Conservation (phyloP, 2,888 invertebrate species). For the Nipponacmea schrenckii region DNA sequence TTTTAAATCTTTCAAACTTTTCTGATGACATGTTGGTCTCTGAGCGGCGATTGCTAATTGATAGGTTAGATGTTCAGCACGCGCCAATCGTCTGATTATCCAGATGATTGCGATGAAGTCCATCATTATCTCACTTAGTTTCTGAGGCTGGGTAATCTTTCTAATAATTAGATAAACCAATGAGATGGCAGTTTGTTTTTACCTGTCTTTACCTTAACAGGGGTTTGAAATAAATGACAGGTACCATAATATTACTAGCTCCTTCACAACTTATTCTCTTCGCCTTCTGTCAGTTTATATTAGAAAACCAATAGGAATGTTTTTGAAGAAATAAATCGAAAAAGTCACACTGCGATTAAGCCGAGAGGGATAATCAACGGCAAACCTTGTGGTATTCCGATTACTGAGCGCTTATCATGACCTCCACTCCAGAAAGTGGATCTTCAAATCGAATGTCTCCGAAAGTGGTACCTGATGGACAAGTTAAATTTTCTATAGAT, state of each 20-base stretch:
- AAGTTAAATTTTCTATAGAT: slow-evolving; percentile 48
- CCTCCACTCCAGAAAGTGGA: background rate
- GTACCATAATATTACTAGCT: too few species aligned
- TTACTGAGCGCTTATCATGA: background rate
- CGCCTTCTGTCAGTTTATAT: too few species aligned
- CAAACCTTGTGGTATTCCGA: too few species aligned
- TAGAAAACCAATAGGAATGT: too few species aligned
- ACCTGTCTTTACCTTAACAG: background rate
- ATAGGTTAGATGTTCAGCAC: background rate
- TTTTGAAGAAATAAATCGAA: too few species aligned
- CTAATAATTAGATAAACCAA: background rate
- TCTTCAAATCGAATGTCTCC: background rate
- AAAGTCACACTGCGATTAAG: too few species aligned
- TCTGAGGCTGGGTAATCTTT: background rate
- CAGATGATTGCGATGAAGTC: background rate
- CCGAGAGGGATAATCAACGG: too few species aligned
- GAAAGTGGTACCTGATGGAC: background rate
- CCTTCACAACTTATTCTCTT: too few species aligned
- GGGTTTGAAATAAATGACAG: too few species aligned
- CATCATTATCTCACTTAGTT: background rate
- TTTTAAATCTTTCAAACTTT: background rate
- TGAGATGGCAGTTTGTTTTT: background rate
- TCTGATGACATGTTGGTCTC: background rate
- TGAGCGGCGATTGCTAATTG: slow-evolving; percentile 1
- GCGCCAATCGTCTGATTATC: slow-evolving; percentile 7